Evolutionary conservation across 2,888 invertebrate species (phyloP).

Genomic region (Trissoscelio sp.): DNA sequence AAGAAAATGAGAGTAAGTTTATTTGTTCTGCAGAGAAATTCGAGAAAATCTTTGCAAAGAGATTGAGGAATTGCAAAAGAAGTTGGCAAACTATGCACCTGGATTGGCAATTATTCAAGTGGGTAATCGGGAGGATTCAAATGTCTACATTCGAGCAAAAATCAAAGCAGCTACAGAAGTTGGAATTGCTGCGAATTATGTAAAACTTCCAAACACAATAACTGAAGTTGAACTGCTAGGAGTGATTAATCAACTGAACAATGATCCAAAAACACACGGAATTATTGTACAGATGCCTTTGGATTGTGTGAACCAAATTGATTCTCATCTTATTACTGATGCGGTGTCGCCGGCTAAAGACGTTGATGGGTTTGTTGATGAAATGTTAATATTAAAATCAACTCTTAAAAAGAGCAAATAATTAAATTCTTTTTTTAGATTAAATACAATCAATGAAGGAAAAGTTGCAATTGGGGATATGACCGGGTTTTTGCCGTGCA

Average conservation of each 20-base stretch:
- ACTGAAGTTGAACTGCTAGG: conserved; percentile 92
- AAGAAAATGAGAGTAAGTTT: too few species aligned
- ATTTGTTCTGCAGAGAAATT: conserved; percentile 86
- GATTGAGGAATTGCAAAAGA: conserved; percentile 86
- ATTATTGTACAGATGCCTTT: conserved; percentile 99
- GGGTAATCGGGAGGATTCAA: conserved; percentile 97
- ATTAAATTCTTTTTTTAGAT: conserved; percentile 83
- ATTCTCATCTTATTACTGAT: conserved; percentile 94
- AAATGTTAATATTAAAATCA: too few species aligned
- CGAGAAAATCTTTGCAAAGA: conserved; percentile 88
- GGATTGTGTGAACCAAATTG: conserved; percentile 92
- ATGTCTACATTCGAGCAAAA: conserved; percentile 99
- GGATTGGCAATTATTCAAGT: conserved; percentile 97
- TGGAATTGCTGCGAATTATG: conserved; percentile 92
- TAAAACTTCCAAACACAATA: conserved; percentile 90
- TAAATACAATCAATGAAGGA: conserved; percentile 97
- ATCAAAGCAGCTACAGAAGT: conserved; percentile 95
- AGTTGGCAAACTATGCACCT: conserved; percentile 87
- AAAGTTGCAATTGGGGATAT: conserved; percentile 95
- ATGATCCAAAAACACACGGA: conserved; percentile 93
- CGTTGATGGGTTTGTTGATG: conserved; percentile 93
- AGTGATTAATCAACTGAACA: conserved; percentile 90
- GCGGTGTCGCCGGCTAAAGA: conserved; percentile 95
- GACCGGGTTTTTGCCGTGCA: conserved; percentile 96
- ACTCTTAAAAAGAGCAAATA: neutral